Conservation (phyloP, 2,113 vertebrate species). For the Erythrocercus mccallii region DNA sequence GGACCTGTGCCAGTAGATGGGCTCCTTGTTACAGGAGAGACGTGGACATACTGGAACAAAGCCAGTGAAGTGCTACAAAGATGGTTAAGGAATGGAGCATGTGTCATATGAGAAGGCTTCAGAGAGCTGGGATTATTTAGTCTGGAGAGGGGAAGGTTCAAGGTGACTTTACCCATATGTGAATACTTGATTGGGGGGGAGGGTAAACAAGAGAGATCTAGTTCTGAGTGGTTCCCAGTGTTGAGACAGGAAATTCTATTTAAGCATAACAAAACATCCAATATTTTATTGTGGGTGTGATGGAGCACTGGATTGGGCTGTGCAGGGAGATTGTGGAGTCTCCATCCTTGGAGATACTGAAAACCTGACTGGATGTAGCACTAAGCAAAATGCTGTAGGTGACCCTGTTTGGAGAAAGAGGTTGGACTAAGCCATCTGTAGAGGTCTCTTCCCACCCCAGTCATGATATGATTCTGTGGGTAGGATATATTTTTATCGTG, state of each 20-base stretch:
- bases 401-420: background rate
- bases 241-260: background rate
- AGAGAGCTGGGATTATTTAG: background rate
- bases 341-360: background rate
- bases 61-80: background rate
- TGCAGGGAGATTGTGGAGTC: background rate
- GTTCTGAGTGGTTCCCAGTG: background rate
- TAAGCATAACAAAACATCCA: background rate
- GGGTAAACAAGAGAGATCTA: background rate
- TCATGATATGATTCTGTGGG: background rate
- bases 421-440: background rate
- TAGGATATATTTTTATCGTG: background rate
- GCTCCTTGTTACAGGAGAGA: background rate
- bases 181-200: rapidly evolving
- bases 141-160: background rate
- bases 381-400: background rate
- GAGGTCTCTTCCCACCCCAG: background rate
- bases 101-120: background rate
- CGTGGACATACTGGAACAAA: background rate
- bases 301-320: background rate
- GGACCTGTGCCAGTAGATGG: background rate
- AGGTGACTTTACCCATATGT: background rate
- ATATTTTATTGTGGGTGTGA: background rate
- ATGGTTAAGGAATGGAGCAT: background rate
- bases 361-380: background rate